phyloP scores from a whole-genome alignment of 2,797 vertebrate species.

The Clamator glandarius region DNA sequence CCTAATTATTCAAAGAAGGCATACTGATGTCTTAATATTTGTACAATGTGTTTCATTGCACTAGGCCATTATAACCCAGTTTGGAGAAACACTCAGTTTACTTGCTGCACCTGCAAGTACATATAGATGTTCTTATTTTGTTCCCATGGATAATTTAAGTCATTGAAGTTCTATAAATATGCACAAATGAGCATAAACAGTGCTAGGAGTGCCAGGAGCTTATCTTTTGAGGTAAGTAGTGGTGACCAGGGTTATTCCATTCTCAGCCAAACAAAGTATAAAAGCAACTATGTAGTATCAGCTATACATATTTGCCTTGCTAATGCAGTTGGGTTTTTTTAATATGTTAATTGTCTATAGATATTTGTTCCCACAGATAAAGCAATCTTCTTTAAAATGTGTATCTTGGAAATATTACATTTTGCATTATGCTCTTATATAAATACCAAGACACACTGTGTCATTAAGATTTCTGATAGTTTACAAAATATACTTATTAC shows the following conservation, averaged over 20 bases:
- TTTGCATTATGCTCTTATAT: neutral
- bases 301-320: neutral
- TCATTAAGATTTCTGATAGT: neutral
- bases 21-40: neutral
- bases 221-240: neutral
- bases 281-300: neutral
- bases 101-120: neutral
- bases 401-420: neutral
- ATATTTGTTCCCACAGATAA: neutral
- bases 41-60: neutral
- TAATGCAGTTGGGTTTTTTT: neutral
- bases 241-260: neutral
- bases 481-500: neutral
- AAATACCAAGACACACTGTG: neutral
- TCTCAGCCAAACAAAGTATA: neutral
- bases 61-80: neutral
- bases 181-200: neutral
- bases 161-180: neutral
- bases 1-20: neutral
- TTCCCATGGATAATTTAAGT: neutral
- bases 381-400: neutral
- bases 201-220: neutral
- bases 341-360: neutral
- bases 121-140: neutral
- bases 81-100: neutral